Base-by-base conservation (phyloP, 2,888 invertebrate genomes). In the Julus scandinavius region DNA sequence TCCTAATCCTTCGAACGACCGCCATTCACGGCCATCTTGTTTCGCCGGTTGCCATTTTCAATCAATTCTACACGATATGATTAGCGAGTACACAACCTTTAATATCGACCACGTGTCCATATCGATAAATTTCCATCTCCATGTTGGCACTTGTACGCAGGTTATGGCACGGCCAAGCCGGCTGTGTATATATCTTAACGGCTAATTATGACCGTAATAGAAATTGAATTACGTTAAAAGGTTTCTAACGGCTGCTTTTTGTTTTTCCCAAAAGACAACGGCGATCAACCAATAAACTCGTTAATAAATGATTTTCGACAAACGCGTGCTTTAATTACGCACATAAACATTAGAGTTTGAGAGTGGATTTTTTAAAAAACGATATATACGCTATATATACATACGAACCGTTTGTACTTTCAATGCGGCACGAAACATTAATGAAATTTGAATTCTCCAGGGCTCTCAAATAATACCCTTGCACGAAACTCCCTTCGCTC, bases 261-360 rank as follows among this genome's bases (percentile, higher is more conserved):
- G 58, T 63, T 63, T 45, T 63, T 63, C 58, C 58, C 58, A 63
- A 63, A n/a, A 63, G 58, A 63, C 58, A 63, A 63, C n/a, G n/a
- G 58, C 58, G 58, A 63, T 63, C 58, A 63, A n/a, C 58, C 58
- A n/a, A 63, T 63, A 63, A 63, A 63, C n/a, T 63, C 58, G 58
- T 63, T 63, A 63, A 63, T 63, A 63, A n/a, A 63, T 63, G n/a
- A 63, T 63, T 63, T 63, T 63, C 58, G 58, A 63, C 58, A 63
- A 63, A 63, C 58, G n/a, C 15, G 58, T 6, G 58, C 58, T 63
- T 63, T 63, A 63, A 63, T 63, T n/a, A n/a, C 58, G n/a, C n/a
- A n/a, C 58, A 63, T 63, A 63, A 63, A 63, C 58, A 63, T 6
- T 11, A 3, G 15, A 17, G 54, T 11, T 54, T 17, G 58, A 17